These are phyloP conservation scores for Brachirus orientalis DNA, from an alignment of 2,113 vertebrate species.

Conservation along the genomic window DNA sequence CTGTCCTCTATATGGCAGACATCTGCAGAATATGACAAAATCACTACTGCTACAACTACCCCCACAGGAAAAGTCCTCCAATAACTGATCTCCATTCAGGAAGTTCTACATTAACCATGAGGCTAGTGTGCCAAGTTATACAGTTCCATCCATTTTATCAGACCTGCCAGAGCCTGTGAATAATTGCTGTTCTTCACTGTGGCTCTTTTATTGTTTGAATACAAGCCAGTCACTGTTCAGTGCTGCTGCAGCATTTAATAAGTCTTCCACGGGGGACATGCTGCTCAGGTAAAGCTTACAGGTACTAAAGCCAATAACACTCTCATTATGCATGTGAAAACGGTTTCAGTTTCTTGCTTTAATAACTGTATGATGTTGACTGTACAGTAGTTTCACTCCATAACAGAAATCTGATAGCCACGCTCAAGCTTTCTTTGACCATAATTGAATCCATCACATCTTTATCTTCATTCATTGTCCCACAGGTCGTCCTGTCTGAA, in stretches of 20 bases:
- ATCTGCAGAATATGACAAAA: conserved; percentile 57
- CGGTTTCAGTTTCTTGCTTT: conserved; percentile 7
- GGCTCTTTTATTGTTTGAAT: conserved; percentile 61
- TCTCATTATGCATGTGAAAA: conserved; percentile 31
- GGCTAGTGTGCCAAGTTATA: conserved; percentile 67
- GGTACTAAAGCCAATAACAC: conserved; percentile 32
- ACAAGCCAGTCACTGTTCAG: conserved; percentile 45
- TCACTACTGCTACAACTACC: conserved; percentile 44
- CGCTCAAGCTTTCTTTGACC: conserved; percentile 7
- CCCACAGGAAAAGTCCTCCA: conserved; percentile 47
- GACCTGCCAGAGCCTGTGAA: conserved; percentile 62
- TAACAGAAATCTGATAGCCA: conserved; percentile 10
- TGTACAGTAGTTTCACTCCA: conserved; percentile 9
- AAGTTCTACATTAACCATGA: conserved; percentile 73
- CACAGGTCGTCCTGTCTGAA: conserved; percentile 28
- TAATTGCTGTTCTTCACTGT: conserved; percentile 55
- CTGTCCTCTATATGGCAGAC: conserved; percentile 40
- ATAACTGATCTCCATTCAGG: conserved; percentile 58
- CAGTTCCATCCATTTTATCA: conserved; percentile 65
- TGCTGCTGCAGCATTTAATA: conserved; percentile 27
- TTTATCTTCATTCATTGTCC: conserved; percentile 50
- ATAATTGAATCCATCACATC: conserved; percentile 31
- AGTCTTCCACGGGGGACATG: conserved; percentile 33
- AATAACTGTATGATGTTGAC: conserved; percentile 21
- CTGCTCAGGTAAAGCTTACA: conserved; percentile 20